A percentile compares a stretch with the other conserved stretches of the same genome.
Conservation (phyloP, 1,140 invertebrate genomes). For the Cyphomyrmex costatus region DNA sequence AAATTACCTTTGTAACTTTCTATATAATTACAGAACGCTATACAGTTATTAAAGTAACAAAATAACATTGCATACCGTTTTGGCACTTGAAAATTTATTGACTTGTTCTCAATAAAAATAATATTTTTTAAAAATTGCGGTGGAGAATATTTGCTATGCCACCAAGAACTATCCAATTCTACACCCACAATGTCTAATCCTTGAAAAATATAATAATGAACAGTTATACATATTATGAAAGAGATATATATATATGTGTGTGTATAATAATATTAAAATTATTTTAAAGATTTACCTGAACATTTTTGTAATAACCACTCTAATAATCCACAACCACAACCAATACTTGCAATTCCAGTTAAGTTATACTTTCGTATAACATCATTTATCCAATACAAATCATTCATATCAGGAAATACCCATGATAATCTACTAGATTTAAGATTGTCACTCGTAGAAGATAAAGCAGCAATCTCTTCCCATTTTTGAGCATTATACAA, state of each 20-base stretch:
- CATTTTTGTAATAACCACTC: conserved; percentile 87
- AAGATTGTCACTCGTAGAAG: conserved; percentile 63
- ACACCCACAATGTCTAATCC: conserved; percentile 86
- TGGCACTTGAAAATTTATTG: conserved; percentile 72
- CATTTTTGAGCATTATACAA: conserved; percentile 77
- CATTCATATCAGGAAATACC: conserved; percentile 87
- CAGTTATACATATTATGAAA: conserved; percentile 12
- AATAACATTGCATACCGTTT: conserved; percentile 89
- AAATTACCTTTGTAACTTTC: conserved; percentile 88
- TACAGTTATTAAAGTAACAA: conserved; percentile 92
- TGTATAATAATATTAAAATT: neutral
- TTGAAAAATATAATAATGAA: conserved; percentile 73
- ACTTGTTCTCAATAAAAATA: conserved; percentile 81
- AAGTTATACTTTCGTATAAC: conserved; percentile 76
- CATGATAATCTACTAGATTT: conserved; percentile 87
- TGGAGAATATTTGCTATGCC: conserved; percentile 88
- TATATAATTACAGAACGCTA: conserved; percentile 90
- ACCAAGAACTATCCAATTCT: conserved; percentile 89
- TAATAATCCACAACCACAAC: conserved; percentile 88
- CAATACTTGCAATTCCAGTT: conserved; percentile 86
- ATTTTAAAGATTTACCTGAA: conserved; percentile 81
- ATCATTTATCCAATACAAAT: conserved; percentile 85
- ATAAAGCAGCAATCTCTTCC: conserved; percentile 76
- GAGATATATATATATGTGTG: too few species aligned
- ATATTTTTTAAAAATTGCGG: conserved; percentile 86